Base-by-base conservation (phyloP, 2,113 vertebrate species). In the Gopherus flavomarginatus region DNA sequence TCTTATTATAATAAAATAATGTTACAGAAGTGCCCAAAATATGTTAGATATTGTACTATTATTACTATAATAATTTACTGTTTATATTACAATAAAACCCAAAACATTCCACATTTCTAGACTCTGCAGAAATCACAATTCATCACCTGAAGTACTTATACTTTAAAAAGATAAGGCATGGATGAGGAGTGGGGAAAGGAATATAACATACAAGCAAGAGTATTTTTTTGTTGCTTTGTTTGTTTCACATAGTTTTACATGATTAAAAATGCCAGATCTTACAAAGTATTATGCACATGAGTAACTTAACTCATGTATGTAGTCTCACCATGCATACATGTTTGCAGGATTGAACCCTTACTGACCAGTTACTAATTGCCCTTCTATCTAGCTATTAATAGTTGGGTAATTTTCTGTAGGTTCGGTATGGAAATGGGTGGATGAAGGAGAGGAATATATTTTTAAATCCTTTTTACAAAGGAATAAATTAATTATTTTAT, bases 81-180 rank as follows among this genome's bases (percentile, higher is more conserved):
- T 5, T 54, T 52, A 42, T 29, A 3, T 14, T 81, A 29, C 19
- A 31, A 8, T 47, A 89, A 49, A 31, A 35, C 12, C 65, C 57
- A 31, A 24, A 78, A 26, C n/a, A 5, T 9, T 27, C 75, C 11
- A 38, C 24, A 83, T 75, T 93, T 65, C 52, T 13, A 81, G 24
- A 6, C 1, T 1, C 0, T 31, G 19, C 65, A 57, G n/a, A 57
- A 5, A 50, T 12, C 16, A 8, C 7, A 53, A 9, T 42, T 19
- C 4, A 9, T 75, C 13, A 44, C 78, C 22, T 47, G 54, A 86
- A 94, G 6, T 19, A 17, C 88, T 11, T 62, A 1, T 50, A 69
- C 5, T 49, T 27, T 54, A 6, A 38, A 44, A 83, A 81, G 9
- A 8, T 29, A 3, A 83, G 53, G 9, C 35, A 72, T 72, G 35